Evolutionary conservation across 2,113 vertebrate genomes (phyloP), one percentile per base, ranked within the genome.

Genomic region (Fulica atra): DNA sequence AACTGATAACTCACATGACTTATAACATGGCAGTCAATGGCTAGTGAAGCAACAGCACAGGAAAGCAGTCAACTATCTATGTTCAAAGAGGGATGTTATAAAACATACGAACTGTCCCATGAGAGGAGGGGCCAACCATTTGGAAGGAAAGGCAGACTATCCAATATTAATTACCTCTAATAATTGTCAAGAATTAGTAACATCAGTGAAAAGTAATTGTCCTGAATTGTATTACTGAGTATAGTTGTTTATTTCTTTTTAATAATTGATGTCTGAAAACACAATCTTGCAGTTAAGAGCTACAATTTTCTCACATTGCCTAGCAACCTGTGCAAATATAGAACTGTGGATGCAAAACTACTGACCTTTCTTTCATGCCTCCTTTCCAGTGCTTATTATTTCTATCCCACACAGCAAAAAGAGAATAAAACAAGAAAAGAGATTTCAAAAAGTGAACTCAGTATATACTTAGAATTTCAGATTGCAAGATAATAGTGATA

Each of bases 321-420:
- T 97, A 98, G 96, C 97, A 98, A 98, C 96, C 95, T 97, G 92
- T 54, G 54, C 93, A 97, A 98, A 98, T 97, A 97, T 97, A 98
- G 96, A 97, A 97, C 88, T 94, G 83, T 81, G 96, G 96, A 97
- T 96, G 92, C 88, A 97, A 97, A 97, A 95, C 79, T 93, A 98
- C 70, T 97, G 97, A 97, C 96, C 97, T 98, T 97, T 93, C 88
- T 92, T 94, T 93, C 86, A 40, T 88, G 93, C 24, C 59, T 92
- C 50, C 24, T 91, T 93, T 81, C 74, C 82, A 89, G 88, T 59
- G 68, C 92, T 96, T 95, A 74, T 87, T 95, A 88, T 95, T 95
- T 87, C 66, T 35, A 60, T 28, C 36, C 59, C 81, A 71, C 20
- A 76, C 31, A 86, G 48, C 42, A 92, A 92, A 91, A 76, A 57